phyloP scores from a whole-genome alignment of 1,140 invertebrate genomes.

The Homarus americanus region DNA sequence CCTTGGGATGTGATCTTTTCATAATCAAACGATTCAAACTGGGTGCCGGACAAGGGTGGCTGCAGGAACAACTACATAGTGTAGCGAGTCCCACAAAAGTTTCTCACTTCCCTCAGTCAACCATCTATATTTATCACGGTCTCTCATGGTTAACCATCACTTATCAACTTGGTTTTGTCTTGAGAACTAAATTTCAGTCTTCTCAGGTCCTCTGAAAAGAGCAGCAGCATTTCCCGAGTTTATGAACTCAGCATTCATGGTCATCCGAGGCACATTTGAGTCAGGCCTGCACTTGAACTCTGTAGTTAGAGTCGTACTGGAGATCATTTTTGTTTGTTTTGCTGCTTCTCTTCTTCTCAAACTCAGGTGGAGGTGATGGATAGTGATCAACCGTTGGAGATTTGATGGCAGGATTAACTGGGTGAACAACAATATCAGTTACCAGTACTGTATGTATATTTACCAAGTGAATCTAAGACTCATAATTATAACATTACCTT shows the following conservation, averaged over 20 bases:
- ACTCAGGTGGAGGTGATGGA: conserved; percentile 57
- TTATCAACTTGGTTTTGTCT: not conserved
- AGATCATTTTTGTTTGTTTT: conserved; percentile 58
- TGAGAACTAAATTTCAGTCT: not conserved
- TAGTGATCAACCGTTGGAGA: conserved; percentile 63
- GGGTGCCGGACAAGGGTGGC: too few relatives aligned
- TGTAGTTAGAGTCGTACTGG: conserved; percentile 58
- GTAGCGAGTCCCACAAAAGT: too few relatives aligned
- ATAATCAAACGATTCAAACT: too few relatives aligned
- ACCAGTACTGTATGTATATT: too few relatives aligned
- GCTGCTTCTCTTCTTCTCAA: conserved; percentile 49
- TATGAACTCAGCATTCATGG: conserved; percentile 43
- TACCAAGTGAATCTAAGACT: too few relatives aligned
- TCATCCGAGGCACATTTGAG: conserved; percentile 57
- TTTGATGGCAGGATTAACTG: conserved; percentile 62
- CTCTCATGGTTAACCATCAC: too few relatives aligned
- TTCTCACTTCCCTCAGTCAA: too few relatives aligned
- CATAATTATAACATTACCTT: too few relatives aligned
- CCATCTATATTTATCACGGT: too few relatives aligned
- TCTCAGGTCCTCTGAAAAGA: not conserved
- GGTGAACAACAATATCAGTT: not conserved
- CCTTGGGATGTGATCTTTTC: too few relatives aligned
- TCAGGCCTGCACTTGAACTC: conserved; percentile 65
- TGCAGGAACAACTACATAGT: too few relatives aligned
- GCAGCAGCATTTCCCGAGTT: not conserved